Percentiles rank a stretch among this genome's conserved stretches.
phyloP scores from a whole-genome alignment of 2,888 invertebrate genomes.

The Homarus gammarus region DNA sequence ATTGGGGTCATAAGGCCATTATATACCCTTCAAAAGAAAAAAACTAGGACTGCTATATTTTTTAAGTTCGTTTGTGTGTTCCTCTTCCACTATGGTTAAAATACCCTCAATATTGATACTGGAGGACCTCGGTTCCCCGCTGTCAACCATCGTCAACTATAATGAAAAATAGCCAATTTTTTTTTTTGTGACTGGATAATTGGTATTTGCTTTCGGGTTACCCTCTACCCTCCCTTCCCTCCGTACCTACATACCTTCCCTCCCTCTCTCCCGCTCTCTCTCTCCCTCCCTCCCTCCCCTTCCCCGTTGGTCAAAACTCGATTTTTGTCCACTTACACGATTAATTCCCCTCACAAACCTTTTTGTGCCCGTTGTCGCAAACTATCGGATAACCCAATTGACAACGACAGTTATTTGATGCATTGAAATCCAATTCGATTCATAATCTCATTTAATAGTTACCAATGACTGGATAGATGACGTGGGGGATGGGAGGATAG shows the following conservation, averaged over 20 bases:
- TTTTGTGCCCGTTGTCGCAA: slow-evolving; percentile 45
- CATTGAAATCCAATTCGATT: slow-evolving; percentile 62
- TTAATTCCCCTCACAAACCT: slow-evolving; percentile 43
- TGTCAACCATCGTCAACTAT: too few species aligned
- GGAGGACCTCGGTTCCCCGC: background rate
- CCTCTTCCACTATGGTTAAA: too few species aligned
- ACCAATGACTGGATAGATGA: slow-evolving; percentile 41
- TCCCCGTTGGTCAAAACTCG: background rate
- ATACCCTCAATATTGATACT: too few species aligned
- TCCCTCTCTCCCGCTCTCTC: background rate
- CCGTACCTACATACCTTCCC: background rate
- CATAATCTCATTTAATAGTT: slow-evolving; percentile 57
- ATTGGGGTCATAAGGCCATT: too few species aligned
- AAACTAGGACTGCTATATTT: too few species aligned
- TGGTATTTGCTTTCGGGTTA: too few species aligned
- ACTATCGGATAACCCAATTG: slow-evolving; percentile 52
- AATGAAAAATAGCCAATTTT: too few species aligned
- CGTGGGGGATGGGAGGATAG: background rate
- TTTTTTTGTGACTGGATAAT: too few species aligned
- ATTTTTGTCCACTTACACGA: slow-evolving; percentile 54
- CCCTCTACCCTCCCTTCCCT: background rate
- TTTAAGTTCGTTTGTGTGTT: too few species aligned
- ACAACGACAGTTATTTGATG: slow-evolving; percentile 58
- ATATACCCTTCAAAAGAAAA: too few species aligned
- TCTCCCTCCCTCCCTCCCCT: background rate